These are phyloP conservation scores for Drosophila birchii DNA, from an alignment of 2,888 invertebrate genomes.

Conservation along the genomic window DNA sequence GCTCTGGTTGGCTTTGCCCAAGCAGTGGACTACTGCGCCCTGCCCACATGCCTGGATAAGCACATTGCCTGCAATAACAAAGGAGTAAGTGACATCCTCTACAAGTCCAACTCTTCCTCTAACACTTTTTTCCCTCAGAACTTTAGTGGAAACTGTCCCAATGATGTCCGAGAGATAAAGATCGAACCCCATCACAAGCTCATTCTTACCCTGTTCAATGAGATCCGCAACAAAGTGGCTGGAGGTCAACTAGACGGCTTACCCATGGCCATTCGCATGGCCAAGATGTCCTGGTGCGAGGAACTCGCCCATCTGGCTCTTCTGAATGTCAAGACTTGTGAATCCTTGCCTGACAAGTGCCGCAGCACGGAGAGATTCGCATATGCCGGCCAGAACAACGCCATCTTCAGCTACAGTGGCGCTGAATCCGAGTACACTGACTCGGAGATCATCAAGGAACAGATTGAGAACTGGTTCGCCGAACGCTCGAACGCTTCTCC, in stretches of 20 bases:
- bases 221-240: slow-evolving; percentile 48
- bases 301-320: slow-evolving; percentile 50
- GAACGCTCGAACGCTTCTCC: slow-evolving; percentile 39
- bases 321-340: slow-evolving; percentile 49
- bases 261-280: slow-evolving; percentile 53
- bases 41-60: slow-evolving; percentile 52
- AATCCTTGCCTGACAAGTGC: slow-evolving; percentile 47
- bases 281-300: slow-evolving; percentile 57
- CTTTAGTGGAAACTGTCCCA: slow-evolving; percentile 46
- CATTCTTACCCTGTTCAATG: slow-evolving; percentile 46
- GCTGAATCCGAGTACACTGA: slow-evolving; percentile 48
- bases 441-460: slow-evolving; percentile 50
- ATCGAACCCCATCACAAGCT: slow-evolving; percentile 35
- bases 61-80: slow-evolving; percentile 56
- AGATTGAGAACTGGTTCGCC: slow-evolving; percentile 53
- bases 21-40: slow-evolving; percentile 47
- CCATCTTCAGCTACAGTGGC: slow-evolving; percentile 52
- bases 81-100: slow-evolving; percentile 34
- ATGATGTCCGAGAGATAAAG: slow-evolving; percentile 37
- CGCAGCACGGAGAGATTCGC: slow-evolving; percentile 55
- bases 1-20: background rate
- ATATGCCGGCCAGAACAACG: slow-evolving; percentile 53
- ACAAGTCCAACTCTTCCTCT: background rate
- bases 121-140: slow-evolving; percentile 4
- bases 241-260: slow-evolving; percentile 33